Conservation (phyloP, 1,140 invertebrate species). For the Temnothorax nylanderi region DNA sequence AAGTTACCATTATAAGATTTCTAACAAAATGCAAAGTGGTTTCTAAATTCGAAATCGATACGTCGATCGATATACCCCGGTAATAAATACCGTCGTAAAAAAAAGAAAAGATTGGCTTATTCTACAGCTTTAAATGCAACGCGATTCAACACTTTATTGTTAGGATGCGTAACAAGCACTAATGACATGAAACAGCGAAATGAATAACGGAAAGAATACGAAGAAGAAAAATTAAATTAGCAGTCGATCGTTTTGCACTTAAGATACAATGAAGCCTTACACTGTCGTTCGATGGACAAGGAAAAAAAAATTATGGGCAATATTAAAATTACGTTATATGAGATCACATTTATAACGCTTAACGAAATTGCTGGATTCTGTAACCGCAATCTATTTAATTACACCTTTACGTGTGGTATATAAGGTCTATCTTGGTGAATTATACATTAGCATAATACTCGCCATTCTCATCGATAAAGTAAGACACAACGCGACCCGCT, state of each 20-base stretch:
- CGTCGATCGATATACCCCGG: neutral
- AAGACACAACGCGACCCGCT: slow-evolving; percentile 80
- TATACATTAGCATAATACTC: slow-evolving; percentile 73
- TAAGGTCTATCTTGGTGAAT: slow-evolving; percentile 60
- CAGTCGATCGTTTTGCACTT: slow-evolving; percentile 52
- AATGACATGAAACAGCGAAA: slow-evolving; percentile 33
- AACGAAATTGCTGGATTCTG: slow-evolving; percentile 65
- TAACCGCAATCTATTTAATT: slow-evolving; percentile 71
- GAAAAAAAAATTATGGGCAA: slow-evolving; percentile 28
- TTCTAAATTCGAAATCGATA: slow-evolving; percentile 28
- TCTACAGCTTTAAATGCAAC: slow-evolving; percentile 29
- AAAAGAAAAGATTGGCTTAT: slow-evolving; percentile 12
- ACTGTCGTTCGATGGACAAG: slow-evolving; percentile 49
- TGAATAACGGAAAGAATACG: slow-evolving; percentile 20
- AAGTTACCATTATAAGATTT: slow-evolving; percentile 19
- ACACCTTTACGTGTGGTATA: slow-evolving; percentile 62
- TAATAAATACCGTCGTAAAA: slow-evolving; percentile 16
- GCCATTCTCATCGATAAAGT: slow-evolving; percentile 69
- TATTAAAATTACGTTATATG: slow-evolving; percentile 66
- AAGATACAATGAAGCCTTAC: slow-evolving; percentile 48
- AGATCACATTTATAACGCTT: slow-evolving; percentile 69
- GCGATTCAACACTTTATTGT: slow-evolving; percentile 45
- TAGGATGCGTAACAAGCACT: slow-evolving; percentile 42
- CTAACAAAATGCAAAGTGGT: slow-evolving; percentile 48
- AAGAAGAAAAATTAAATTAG: slow-evolving; percentile 41